Conservation (phyloP, 2,888 invertebrate species). For the Cabera pusaria region DNA sequence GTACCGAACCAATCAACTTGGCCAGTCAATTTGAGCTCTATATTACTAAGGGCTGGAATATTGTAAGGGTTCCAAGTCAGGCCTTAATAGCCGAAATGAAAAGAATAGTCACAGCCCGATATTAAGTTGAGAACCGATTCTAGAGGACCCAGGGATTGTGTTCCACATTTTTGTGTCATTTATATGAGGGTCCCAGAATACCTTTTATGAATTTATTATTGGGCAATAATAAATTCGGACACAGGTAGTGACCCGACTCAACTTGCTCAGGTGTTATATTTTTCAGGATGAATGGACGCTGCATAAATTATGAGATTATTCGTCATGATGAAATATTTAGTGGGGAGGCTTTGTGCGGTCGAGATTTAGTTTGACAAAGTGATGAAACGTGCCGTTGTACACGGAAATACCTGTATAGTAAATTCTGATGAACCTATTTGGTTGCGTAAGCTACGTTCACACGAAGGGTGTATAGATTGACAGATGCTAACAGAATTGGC, state of each 20-base stretch:
- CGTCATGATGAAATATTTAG: constrained; percentile 1
- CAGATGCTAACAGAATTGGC: too few relatives aligned
- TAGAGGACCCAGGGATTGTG: constrained; percentile 11
- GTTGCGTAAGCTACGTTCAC: too few relatives aligned
- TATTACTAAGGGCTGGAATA: too few relatives aligned
- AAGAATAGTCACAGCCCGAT: constrained; percentile 4
- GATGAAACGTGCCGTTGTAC: too few relatives aligned
- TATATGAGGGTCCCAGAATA: constrained; percentile 15
- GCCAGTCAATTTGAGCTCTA: too few relatives aligned
- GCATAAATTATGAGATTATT: constrained; percentile 15
- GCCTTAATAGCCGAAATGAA: constrained; percentile 5
- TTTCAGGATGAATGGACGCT: constrained; percentile 13
- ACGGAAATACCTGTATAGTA: too few relatives aligned
- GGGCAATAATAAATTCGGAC: constrained; percentile 20
- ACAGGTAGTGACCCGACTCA: constrained; percentile 16
- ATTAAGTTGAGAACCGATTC: constrained; percentile 3
- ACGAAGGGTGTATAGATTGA: too few relatives aligned
- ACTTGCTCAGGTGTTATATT: constrained; percentile 19
- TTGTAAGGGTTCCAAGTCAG: too few relatives aligned
- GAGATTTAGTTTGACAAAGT: too few relatives aligned
- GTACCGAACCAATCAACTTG: too few relatives aligned
- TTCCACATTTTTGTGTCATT: constrained; percentile 21
- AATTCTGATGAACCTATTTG: too few relatives aligned
- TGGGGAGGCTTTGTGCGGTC: neutral
- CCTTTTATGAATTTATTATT: constrained; percentile 23